Conservation (phyloP, 1,140 invertebrate species). For the Ladona fulva region DNA sequence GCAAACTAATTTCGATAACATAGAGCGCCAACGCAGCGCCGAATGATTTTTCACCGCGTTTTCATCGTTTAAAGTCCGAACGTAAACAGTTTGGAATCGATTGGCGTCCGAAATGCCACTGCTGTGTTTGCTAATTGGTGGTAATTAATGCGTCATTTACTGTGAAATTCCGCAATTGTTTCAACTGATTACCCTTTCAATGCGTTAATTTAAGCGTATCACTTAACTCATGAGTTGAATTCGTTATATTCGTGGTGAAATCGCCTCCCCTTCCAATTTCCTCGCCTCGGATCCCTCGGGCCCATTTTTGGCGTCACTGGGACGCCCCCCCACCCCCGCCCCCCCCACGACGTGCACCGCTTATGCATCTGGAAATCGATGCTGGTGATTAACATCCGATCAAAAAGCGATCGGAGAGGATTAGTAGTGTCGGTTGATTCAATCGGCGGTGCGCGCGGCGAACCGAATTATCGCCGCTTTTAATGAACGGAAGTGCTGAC, state of each 20-base stretch:
- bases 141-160: neutral
- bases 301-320: neutral
- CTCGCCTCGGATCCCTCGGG: neutral
- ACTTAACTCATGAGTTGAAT: neutral
- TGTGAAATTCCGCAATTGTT: neutral
- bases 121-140: neutral
- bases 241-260: neutral
- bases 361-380: constrained; percentile 5
- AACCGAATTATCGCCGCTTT: constrained; percentile 4
- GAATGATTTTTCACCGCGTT: too few species aligned
- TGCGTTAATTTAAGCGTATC: neutral
- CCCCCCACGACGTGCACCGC: neutral
- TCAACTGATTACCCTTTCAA: neutral
- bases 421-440: constrained; percentile 9
- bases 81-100: too few species aligned
- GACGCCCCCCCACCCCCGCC: neutral
- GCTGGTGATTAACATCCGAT: constrained; percentile 3
- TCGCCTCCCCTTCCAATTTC: neutral
- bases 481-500: neutral
- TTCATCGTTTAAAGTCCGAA: too few species aligned
- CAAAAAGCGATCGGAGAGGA: neutral
- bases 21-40: too few species aligned
- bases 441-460: neutral
- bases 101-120: too few species aligned
- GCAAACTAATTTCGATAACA: too few species aligned